Evolutionary conservation across 2,113 vertebrate species (phyloP).

Genomic region (Crotalus tigris): DNA sequence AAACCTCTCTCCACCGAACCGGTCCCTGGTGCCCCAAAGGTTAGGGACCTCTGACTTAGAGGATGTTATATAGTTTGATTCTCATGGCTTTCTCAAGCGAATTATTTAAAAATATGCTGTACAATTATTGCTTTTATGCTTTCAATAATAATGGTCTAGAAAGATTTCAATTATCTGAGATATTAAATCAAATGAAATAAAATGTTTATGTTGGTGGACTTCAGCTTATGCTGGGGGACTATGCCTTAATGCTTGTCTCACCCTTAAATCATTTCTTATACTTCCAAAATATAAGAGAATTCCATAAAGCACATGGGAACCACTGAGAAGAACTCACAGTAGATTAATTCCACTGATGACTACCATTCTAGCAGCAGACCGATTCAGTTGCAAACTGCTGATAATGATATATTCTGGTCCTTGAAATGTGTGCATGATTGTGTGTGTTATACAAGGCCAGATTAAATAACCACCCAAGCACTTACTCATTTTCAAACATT

Average conservation of each 20-base stretch:
- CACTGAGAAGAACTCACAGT: not conserved
- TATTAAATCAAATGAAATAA: not conserved
- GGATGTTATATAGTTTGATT: not conserved
- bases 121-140: not conserved
- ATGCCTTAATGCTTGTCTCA: not conserved
- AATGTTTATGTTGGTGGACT: not conserved
- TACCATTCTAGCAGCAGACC: not conserved
- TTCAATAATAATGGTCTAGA: not conserved
- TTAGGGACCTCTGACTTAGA: too few species aligned
- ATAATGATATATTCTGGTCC: not conserved
- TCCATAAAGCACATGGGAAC: not conserved
- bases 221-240: not conserved
- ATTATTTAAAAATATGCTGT: not conserved
- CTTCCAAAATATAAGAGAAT: not conserved
- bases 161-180: not conserved
- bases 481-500: not conserved
- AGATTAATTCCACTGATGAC: not conserved
- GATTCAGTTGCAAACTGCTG: not conserved
- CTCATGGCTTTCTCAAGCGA: not conserved
- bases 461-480: not conserved
- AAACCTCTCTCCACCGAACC: too few species aligned
- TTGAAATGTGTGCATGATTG: not conserved
- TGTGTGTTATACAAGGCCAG: not conserved
- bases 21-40: too few species aligned
- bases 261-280: not conserved